Base-by-base conservation (phyloP, 1,140 invertebrate genomes). In the Drosophila albomicans region DNA sequence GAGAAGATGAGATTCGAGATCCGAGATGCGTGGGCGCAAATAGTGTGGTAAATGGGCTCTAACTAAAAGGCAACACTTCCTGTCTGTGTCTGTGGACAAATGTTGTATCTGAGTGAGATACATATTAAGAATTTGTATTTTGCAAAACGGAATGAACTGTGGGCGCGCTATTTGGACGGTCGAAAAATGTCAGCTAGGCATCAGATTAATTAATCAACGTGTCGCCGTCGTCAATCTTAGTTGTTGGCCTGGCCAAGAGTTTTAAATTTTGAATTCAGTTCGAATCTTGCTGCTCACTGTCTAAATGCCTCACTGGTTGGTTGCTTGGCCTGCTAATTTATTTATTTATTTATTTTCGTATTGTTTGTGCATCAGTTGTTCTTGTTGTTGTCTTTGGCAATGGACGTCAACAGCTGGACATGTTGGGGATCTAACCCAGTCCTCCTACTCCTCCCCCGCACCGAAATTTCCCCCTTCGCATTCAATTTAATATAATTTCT, bases 181-280 rank as follows among this genome's bases (percentile, higher is more conserved):
- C 11, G 8, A 75, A 75, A 62, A 75, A 62, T 89, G 85, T 81
- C 81, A 85, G 78, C 61, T 70, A 61, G 32, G 63, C 81, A 85
- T 89, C 81, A 76, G 85, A 85, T 89, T 82, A 89, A 89, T 89
- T 89, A 89, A 89, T 89, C 85, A 89, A 86, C 85, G 81, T 85
- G 86, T 88, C 63, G 69, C 75, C 74, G 86, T 89, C 85, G 86
- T 89, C 85, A 90, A 89, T 85, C 78, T 85, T 79, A 65, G 79
- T 78, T 58, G 28, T 78, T 58, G 28, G 51, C 16, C 20, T 63
- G 49, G 57, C 54, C 54, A 51, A 58, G 54, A 68, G 45, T 46
- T 61, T 70, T 58, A 10, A 45, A 69, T 61, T 79, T 25, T 68
- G 63, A 81, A 86, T 86, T 79, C 49, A 82, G 81, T 76, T 76